These are phyloP conservation scores for Phalanger gymnotis DNA, from an alignment of 2,797 vertebrate genomes.

Conservation along the genomic window DNA sequence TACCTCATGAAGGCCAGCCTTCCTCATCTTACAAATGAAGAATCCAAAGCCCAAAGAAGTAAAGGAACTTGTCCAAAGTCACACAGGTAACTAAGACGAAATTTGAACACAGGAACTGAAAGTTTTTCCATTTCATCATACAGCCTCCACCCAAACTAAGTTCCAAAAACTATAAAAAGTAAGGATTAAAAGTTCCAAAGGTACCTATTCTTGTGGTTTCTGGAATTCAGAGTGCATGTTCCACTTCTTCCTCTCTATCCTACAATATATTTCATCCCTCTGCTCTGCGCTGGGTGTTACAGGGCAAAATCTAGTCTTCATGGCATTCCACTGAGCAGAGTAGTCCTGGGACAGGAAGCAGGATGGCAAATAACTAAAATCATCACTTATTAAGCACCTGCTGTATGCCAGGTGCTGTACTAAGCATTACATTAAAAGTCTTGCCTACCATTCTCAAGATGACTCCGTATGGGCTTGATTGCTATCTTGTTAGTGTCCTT, in stretches of 20 bases:
- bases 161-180: background rate
- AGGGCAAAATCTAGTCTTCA: background rate
- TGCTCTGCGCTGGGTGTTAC: background rate
- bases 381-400: background rate
- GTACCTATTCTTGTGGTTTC: background rate
- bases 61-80: background rate
- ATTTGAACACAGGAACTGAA: background rate
- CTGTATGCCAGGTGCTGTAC: background rate
- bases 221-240: background rate
- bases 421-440: conserved; percentile 8
- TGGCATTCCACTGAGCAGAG: background rate
- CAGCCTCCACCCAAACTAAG: background rate
- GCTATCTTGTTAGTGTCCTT: conserved; percentile 12
- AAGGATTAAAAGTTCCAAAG: background rate
- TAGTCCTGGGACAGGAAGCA: background rate
- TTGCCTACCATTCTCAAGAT: background rate
- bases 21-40: background rate
- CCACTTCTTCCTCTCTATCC: background rate
- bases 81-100: background rate
- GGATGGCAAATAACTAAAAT: conserved; percentile 12
- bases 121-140: background rate
- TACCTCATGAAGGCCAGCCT: background rate
- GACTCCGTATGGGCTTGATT: background rate
- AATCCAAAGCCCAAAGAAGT: background rate
- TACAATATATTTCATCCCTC: background rate